These are phyloP conservation scores for Glaucomys volans DNA, from an alignment of 2,113 vertebrate genomes.

Conservation along the genomic window DNA sequence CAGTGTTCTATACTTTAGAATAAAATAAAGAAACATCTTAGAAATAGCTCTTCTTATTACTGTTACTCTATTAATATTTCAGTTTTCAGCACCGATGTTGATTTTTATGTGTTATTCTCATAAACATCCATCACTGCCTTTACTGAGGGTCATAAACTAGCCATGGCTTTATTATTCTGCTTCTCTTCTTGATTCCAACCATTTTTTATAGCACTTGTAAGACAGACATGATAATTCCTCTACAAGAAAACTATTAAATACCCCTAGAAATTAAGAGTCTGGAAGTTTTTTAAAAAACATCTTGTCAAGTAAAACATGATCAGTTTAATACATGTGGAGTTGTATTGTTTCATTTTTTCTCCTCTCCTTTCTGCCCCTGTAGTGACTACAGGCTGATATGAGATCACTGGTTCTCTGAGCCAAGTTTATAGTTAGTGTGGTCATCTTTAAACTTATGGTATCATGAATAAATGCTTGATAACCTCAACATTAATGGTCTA, in stretches of 20 bases:
- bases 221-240: conserved; percentile 7
- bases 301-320: conserved; percentile 39
- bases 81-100: conserved; percentile 30
- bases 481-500: conserved; percentile 68
- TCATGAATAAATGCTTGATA: conserved; percentile 68
- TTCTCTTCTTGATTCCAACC: conserved; percentile 34
- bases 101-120: conserved; percentile 51
- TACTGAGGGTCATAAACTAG: conserved; percentile 38
- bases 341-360: conserved; percentile 64
- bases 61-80: conserved; percentile 48
- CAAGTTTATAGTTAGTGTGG: conserved; percentile 74
- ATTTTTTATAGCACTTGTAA: conserved; percentile 57
- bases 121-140: neutral
- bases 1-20: conserved; percentile 26
- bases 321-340: conserved; percentile 40
- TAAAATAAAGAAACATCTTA: conserved; percentile 42
- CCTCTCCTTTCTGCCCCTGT: neutral
- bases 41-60: conserved; percentile 28
- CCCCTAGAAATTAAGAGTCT: conserved; percentile 22
- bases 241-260: conserved; percentile 34
- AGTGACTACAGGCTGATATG: conserved; percentile 62
- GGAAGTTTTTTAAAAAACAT: neutral
- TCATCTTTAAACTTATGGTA: conserved; percentile 70
- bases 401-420: conserved; percentile 68
- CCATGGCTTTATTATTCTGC: conserved; percentile 31